Conservation (phyloP, 2,888 invertebrate species). For the Drosophila paramelanica region DNA sequence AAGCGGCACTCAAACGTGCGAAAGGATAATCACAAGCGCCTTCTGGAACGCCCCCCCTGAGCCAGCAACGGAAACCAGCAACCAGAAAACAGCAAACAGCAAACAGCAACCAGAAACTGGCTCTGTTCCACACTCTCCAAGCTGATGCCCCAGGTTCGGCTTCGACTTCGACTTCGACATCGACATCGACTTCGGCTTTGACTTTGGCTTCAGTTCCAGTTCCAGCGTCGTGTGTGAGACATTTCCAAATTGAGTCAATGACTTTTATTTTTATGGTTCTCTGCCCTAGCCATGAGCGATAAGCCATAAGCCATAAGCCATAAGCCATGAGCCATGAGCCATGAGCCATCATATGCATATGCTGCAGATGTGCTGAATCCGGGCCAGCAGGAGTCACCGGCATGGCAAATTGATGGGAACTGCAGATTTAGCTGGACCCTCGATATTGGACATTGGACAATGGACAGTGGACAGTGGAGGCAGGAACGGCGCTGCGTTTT, state of each 20-base stretch:
- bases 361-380: slow-evolving; percentile 33
- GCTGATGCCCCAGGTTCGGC: slow-evolving; percentile 3
- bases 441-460: background rate
- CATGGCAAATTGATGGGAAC: slow-evolving; percentile 41
- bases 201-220: slow-evolving; percentile 4
- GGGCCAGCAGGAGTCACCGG: slow-evolving; percentile 36
- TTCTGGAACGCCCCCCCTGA: slow-evolving; percentile 71
- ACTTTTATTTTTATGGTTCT: slow-evolving; percentile 74
- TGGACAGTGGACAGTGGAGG: background rate
- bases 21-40: slow-evolving; percentile 83
- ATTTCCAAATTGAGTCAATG: slow-evolving; percentile 80
- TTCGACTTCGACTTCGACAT: background rate
- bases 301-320: slow-evolving; percentile 4
- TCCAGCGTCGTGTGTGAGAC: slow-evolving; percentile 61
- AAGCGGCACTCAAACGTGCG: slow-evolving; percentile 81
- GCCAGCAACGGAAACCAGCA: slow-evolving; percentile 21
- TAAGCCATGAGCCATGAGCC: background rate
- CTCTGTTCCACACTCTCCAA: slow-evolving; percentile 17
- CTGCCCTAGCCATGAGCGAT: slow-evolving; percentile 12
- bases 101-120: slow-evolving; percentile 30
- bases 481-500: slow-evolving; percentile 50
- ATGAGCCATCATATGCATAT: slow-evolving; percentile 16
- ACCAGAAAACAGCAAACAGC: slow-evolving; percentile 1
- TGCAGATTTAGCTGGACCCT: slow-evolving; percentile 14
- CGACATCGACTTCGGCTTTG: background rate